These are phyloP conservation scores for Lophura nycthemera DNA, from an alignment of 2,113 vertebrate genomes.

Conservation along the genomic window DNA sequence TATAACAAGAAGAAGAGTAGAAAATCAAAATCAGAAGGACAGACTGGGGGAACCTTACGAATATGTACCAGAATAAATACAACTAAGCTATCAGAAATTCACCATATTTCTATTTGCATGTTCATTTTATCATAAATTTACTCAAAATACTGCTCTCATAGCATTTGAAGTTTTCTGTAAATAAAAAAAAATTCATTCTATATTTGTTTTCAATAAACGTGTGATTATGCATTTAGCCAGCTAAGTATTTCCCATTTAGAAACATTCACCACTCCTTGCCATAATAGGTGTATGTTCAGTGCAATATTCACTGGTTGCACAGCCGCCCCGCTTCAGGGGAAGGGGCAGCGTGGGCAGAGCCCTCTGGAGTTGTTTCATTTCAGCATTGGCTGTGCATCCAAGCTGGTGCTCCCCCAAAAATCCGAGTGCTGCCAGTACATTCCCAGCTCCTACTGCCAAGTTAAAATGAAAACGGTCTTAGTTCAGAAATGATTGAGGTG, in stretches of 20 bases:
- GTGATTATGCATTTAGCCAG: background rate
- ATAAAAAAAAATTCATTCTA: background rate
- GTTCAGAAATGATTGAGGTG: slow-evolving; percentile 86
- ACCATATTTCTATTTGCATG: background rate
- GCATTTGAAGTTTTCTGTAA: background rate
- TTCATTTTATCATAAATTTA: background rate
- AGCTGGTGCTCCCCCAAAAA: slow-evolving; percentile 68
- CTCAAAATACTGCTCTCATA: background rate
- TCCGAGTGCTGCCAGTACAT: slow-evolving; percentile 80
- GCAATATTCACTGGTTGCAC: background rate
- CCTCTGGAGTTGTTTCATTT: slow-evolving; percentile 59
- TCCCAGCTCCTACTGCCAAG: slow-evolving; percentile 86
- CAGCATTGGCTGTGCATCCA: slow-evolving; percentile 55
- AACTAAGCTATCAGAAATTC: background rate
- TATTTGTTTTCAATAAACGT: background rate
- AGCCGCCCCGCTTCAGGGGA: background rate
- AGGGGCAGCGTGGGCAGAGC: slow-evolving; percentile 1
- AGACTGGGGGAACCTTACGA: background rate
- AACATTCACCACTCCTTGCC: background rate
- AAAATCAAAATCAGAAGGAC: background rate
- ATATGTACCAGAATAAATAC: background rate
- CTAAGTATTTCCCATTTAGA: background rate
- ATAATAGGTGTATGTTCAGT: background rate
- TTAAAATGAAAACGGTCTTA: slow-evolving; percentile 87
- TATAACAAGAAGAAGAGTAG: background rate